Conservation (phyloP, 2,113 vertebrate species). For the Microcebus lehilahytsara region DNA sequence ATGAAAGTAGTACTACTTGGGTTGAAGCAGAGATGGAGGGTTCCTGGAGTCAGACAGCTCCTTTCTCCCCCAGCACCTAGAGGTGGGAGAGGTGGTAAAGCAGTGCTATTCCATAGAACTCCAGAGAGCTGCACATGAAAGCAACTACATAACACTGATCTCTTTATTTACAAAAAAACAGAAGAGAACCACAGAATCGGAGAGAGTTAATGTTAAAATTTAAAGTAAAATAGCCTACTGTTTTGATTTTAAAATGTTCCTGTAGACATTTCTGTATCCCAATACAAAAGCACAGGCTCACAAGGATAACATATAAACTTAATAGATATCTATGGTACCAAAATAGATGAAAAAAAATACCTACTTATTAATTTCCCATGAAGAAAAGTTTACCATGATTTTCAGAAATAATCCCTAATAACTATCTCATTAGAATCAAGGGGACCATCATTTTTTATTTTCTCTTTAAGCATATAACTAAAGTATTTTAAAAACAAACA, state of each 20-base stretch:
- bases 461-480: neutral
- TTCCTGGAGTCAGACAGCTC: neutral
- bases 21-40: neutral
- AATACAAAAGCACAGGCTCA: neutral
- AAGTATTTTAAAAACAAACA: conserved; percentile 19
- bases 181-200: neutral
- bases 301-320: neutral
- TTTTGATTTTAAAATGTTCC: neutral
- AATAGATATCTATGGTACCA: neutral
- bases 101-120: neutral
- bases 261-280: neutral
- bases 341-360: neutral
- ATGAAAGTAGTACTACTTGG: neutral
- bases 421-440: neutral
- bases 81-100: no score
- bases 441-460: neutral
- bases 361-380: neutral
- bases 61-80: neutral
- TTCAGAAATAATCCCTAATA: neutral
- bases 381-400: neutral
- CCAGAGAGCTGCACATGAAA: neutral
- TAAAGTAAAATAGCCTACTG: neutral
- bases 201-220: neutral
- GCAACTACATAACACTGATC: neutral
- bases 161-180: neutral